Evolutionary conservation across 1,140 invertebrate species (phyloP).

Genomic region (Ptiloglossa arizonensis): DNA sequence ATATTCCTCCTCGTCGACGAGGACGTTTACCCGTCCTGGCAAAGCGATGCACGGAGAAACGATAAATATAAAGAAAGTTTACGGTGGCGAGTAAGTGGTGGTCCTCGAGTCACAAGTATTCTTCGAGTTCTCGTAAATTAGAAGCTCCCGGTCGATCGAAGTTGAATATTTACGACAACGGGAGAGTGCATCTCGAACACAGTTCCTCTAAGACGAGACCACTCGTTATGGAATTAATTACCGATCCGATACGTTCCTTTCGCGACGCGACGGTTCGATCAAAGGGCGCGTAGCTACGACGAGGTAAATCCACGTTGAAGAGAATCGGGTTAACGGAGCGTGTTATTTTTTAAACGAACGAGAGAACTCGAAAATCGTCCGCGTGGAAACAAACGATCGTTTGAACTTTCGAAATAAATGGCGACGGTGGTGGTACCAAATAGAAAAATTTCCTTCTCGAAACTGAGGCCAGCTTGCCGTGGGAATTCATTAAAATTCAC

Average conservation of each 20-base stretch:
- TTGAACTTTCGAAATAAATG: not conserved
- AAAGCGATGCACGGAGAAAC: too few species aligned
- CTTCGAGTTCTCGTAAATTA: not conserved
- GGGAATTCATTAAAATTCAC: constrained; percentile 29
- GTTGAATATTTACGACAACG: not conserved
- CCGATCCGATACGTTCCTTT: not conserved
- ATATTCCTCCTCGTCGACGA: too few species aligned
- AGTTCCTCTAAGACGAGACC: not conserved
- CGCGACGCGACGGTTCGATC: too few species aligned
- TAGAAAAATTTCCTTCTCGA: constrained; percentile 14
- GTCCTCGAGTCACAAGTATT: not conserved
- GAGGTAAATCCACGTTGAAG: too few species aligned
- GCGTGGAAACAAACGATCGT: not conserved
- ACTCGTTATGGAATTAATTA: not conserved
- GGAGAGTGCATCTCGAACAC: not conserved
- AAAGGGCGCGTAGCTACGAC: too few species aligned
- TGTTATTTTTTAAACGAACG: not conserved
- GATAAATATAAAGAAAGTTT: not conserved
- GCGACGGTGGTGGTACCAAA: not conserved
- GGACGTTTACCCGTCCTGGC: too few species aligned
- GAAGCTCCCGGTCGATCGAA: not conserved
- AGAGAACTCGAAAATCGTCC: not conserved
- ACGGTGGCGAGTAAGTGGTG: not conserved
- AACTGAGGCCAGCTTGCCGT: not conserved
- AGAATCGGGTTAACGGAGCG: too few species aligned